Base-by-base conservation (phyloP, 2,797 vertebrate species). In the Xerus rutilus region DNA sequence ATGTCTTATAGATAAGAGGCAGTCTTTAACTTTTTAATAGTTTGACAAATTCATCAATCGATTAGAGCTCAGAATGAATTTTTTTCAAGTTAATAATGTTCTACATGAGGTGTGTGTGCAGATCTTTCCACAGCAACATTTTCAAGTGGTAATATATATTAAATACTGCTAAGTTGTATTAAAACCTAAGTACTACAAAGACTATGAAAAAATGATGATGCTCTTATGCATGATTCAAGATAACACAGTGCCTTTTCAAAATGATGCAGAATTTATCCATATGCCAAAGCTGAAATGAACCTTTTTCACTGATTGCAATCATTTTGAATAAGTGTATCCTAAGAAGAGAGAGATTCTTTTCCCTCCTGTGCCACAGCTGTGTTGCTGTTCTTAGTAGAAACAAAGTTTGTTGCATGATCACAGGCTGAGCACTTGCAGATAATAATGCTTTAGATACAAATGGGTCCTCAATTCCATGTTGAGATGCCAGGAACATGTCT, bases 21-120 rank as follows among this genome's bases (percentile, higher is more conserved):
- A 93, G n/a, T 82, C 30, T 95, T 65, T 83, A 88, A 82, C 21
- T 86, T 82, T 93, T 92, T 32, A 78, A 59, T 82, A 70, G 20
- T 86, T 76, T 86, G 43, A 0, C 1, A 96, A 64, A 91, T 23
- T 81, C 76, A 12, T 62, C 74, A 17, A 85, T 35, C 84, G 15
- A 85, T 1, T 57, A 21, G 23, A 64, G 7, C 17, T 86, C 43
- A 59, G 45, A 62, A 95, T 91, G n/a, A 89, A 45, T 65, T 81
- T 86, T 91, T 70, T 57, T 5, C 25, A 81, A 96, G 47, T 67
- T 65, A 13, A 54, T 86, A 81, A 72, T 87, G 32, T 77, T 93
- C 84, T 81, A 74, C 25, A 28, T 49, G 9, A 47, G 9, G 23
- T 59, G 70, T 32, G 32, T 45, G 28, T 62, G 52, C 2, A 92